phyloP scores from a whole-genome alignment of 1,140 invertebrate species.

The Hypsibius dujardini region DNA sequence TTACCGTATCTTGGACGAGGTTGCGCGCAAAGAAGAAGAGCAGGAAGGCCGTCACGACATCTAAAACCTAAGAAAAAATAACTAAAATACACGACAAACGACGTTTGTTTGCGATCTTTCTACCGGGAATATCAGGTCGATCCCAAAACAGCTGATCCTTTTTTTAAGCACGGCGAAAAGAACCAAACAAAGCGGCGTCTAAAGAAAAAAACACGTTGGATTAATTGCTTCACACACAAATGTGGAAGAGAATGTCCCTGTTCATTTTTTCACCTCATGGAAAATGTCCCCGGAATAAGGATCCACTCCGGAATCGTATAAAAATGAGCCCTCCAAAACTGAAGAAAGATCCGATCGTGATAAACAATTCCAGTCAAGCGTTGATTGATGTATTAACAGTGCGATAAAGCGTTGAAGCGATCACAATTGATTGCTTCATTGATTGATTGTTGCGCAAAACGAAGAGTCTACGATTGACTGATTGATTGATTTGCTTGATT shows the following conservation, averaged over 20 bases:
- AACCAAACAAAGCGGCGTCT: constrained; percentile 51
- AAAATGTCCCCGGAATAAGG: constrained; percentile 79
- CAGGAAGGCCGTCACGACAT: background rate
- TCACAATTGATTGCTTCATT: too few relatives aligned
- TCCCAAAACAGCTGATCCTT: too few relatives aligned
- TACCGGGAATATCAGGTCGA: too few relatives aligned
- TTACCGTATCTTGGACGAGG: background rate
- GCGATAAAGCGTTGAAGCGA: background rate
- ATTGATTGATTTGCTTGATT: too few relatives aligned
- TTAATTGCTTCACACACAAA: background rate
- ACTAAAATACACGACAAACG: background rate
- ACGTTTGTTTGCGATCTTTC: background rate
- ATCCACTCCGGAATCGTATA: constrained; percentile 56
- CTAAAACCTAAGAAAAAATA: background rate
- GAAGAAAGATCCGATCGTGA: constrained; percentile 29
- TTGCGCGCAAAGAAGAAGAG: background rate
- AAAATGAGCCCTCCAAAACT: constrained; percentile 68
- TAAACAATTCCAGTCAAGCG: constrained; percentile 17
- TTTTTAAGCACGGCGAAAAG: constrained; percentile 32
- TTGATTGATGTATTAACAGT: background rate
- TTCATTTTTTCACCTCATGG: constrained; percentile 42
- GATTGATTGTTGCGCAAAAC: too few relatives aligned
- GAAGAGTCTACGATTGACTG: too few relatives aligned
- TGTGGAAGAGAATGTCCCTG: too few relatives aligned
- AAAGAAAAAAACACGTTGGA: constrained; percentile 22